These are phyloP conservation scores for Pantherophis guttatus DNA, from an alignment of 2,113 vertebrate species.

Conservation along the genomic window DNA sequence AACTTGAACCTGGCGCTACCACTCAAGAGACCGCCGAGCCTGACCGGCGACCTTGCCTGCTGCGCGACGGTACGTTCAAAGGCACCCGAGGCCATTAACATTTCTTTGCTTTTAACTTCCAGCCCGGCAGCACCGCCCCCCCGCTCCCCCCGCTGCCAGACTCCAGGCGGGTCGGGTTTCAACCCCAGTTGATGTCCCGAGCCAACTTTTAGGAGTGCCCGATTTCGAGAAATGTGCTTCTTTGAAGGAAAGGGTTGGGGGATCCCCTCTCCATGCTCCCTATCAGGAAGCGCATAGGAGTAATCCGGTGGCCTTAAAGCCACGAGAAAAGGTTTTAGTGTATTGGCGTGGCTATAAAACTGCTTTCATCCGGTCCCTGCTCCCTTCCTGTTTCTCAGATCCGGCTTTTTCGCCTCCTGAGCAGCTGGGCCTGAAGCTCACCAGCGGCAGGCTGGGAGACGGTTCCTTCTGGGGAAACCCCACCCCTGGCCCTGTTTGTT, in stretches of 20 bases:
- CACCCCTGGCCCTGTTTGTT: conserved; percentile 56
- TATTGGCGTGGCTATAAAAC: not conserved
- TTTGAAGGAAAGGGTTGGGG: not conserved
- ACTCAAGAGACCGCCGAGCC: conserved; percentile 71
- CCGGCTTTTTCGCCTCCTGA: not conserved
- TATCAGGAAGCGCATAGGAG: not conserved
- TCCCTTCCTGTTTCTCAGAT: not conserved
- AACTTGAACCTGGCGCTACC: conserved; percentile 81
- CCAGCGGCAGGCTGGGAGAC: not conserved
- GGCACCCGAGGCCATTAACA: not conserved
- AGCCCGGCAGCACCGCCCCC: conserved; percentile 17
- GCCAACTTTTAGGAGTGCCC: not conserved
- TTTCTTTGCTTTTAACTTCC: not conserved
- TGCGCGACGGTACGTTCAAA: conserved; percentile 82
- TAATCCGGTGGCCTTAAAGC: not conserved
- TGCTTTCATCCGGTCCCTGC: not conserved
- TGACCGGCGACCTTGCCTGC: conserved; percentile 78
- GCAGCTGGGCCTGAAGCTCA: not conserved
- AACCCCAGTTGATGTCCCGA: not conserved
- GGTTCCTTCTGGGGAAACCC: not conserved
- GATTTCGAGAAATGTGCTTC: not conserved
- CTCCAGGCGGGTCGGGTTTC: not conserved
- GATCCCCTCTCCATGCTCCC: not conserved
- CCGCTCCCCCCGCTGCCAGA: too few species aligned
- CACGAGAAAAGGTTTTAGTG: not conserved